Base-by-base conservation (phyloP, 2,797 vertebrate genomes). In the Crax fasciolata region DNA sequence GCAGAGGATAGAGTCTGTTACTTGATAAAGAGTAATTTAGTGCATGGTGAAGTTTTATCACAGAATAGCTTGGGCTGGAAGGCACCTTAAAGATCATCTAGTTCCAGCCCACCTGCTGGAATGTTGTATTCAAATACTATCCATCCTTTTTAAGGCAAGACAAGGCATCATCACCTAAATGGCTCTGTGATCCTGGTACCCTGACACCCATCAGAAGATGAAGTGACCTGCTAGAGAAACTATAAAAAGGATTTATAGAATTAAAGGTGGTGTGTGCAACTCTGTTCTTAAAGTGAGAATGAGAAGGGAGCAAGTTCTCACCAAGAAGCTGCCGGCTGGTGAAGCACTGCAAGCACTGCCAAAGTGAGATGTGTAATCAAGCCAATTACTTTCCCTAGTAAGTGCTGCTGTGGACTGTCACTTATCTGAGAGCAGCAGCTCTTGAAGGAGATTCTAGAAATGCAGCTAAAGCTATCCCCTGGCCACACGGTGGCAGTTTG, bases 401-500 rank as follows among this genome's bases (percentile, higher is more conserved):
- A 15, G 11, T 52, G 11, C 38, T 52, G 11, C 38, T 73, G 35
- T 38, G 21, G 15, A 10, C 17, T 24, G 52, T n/a, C 41, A 55
- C 38, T 61, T 58, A 21, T 8, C 25, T 57, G 11, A 55, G 27
- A 43, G 59, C 12, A 65, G 6, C 41, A 54, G 38, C 15, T 81
- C 55, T 67, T 54, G 79, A 18, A 44, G 46, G 52, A 68, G 48
- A 35, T 92, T 92, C 61, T 70, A 38, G 78, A 85, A 85, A 89
- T 5, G 41, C 4, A 57, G 59, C 13, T 80, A 43, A 83, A 84
- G 59, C 46, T 73, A 19, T 13, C 10, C 10, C 48, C 72, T 76
- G 92, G 81, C 96, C 98, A 98, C 97, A 97, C 7, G 97, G 91
- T 98, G 98, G 97, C 97, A 95, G 97, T 92, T 93, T 43, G 65